A percentile compares a stretch with the other conserved stretches of the same genome.
phyloP scores from a whole-genome alignment of 2,888 invertebrate species.

The Stegana nigrithorax region DNA sequence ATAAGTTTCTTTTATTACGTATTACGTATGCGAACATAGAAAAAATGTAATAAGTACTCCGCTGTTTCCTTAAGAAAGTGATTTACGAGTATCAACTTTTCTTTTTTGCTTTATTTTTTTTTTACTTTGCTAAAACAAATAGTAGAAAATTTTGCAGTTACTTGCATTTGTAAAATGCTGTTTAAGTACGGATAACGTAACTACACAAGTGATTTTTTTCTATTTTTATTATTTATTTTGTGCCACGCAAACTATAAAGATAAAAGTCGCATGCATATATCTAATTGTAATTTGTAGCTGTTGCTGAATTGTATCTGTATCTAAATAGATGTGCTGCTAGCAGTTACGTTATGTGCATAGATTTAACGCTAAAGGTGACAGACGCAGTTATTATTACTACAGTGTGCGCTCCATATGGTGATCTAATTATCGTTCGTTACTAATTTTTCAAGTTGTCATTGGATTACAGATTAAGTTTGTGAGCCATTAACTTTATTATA shows the following conservation, averaged over 20 bases:
- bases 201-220: background rate
- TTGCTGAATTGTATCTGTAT: conserved; percentile 3
- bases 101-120: no score
- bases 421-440: background rate
- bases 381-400: conserved; percentile 2
- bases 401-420: background rate
- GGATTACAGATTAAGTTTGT: background rate
- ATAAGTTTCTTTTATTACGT: no score
- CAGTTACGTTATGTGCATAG: background rate
- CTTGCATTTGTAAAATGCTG: no score
- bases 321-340: no score
- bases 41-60: no score
- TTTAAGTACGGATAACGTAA: conserved; percentile 1
- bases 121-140: no score
- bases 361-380: conserved; percentile 10
- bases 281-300: background rate
- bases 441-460: background rate
- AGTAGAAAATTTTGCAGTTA: no score
- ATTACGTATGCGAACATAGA: no score
- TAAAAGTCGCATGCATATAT: background rate
- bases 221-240: background rate
- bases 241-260: conserved; percentile 6
- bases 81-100: no score
- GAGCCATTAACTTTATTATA: background rate
- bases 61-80: no score